Conservation (phyloP, 2,888 invertebrate species). For the Synanthedon formicaeformis region DNA sequence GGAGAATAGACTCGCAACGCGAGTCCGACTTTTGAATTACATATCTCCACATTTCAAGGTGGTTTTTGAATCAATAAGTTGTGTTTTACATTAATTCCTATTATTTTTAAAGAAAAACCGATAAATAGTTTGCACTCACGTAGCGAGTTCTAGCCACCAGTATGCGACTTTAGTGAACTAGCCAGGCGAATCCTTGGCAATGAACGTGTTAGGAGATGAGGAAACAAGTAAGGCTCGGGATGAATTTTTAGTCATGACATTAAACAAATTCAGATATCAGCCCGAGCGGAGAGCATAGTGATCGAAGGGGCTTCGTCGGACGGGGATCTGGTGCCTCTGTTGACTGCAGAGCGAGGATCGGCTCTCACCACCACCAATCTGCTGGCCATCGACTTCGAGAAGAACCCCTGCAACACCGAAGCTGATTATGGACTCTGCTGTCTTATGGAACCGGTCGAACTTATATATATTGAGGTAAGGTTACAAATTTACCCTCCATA, state of each 20-base stretch:
- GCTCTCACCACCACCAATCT: conserved; percentile 76
- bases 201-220: too few species aligned
- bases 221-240: not conserved
- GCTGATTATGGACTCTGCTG: conserved; percentile 77
- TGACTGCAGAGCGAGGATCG: conserved; percentile 56
- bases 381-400: conserved; percentile 80
- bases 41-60: too few species aligned
- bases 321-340: conserved; percentile 77
- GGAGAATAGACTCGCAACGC: too few species aligned
- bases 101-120: too few species aligned
- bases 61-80: too few species aligned
- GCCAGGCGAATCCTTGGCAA: too few species aligned
- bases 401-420: conserved; percentile 74
- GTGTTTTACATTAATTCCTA: too few species aligned
- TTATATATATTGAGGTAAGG: conserved; percentile 81
- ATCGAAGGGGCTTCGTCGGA: conserved; percentile 80
- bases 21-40: too few species aligned
- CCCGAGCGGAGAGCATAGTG: conserved; percentile 80
- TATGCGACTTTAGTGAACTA: too few species aligned
- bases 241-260: not conserved
- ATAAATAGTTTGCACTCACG: too few species aligned
- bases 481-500: too few species aligned
- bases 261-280: conserved; percentile 52
- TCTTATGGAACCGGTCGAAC: conserved; percentile 79
- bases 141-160: too few species aligned